Evolutionary conservation across 2,113 vertebrate species (phyloP).

Genomic region (Opisthocomus hoazin): DNA sequence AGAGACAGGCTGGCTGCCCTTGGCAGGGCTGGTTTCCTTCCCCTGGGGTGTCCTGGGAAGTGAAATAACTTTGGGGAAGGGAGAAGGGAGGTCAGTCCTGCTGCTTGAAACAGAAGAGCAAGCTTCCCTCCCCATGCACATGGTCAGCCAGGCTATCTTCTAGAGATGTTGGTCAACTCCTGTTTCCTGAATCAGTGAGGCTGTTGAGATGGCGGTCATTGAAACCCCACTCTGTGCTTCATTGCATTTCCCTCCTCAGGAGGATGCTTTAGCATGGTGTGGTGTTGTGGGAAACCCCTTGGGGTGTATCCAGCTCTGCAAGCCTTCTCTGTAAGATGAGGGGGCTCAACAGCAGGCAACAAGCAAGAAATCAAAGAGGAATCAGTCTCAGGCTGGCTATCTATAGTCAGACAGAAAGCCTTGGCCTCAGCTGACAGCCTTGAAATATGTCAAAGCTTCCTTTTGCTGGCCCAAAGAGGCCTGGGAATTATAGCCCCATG

Average conservation of each 20-base stretch:
- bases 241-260: neutral
- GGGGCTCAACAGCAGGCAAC: neutral
- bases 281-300: neutral
- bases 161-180: neutral
- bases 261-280: neutral
- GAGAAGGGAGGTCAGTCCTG: neutral
- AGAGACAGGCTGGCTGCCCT: neutral
- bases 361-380: neutral
- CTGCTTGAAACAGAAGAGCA: neutral
- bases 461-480: neutral
- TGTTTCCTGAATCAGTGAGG: fast-evolving
- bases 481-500: neutral
- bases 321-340: neutral
- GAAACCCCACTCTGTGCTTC: neutral
- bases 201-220: neutral
- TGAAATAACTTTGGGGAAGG: neutral
- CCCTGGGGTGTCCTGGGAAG: neutral
- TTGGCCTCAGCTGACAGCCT: neutral
- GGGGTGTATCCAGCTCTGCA: neutral
- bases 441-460: neutral
- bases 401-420: neutral
- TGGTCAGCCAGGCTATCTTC: neutral
- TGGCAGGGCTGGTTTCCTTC: neutral
- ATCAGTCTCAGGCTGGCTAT: neutral
- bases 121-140: neutral